Evolutionary conservation across 2,113 vertebrate species (phyloP).

Genomic region (Petromus typicus): DNA sequence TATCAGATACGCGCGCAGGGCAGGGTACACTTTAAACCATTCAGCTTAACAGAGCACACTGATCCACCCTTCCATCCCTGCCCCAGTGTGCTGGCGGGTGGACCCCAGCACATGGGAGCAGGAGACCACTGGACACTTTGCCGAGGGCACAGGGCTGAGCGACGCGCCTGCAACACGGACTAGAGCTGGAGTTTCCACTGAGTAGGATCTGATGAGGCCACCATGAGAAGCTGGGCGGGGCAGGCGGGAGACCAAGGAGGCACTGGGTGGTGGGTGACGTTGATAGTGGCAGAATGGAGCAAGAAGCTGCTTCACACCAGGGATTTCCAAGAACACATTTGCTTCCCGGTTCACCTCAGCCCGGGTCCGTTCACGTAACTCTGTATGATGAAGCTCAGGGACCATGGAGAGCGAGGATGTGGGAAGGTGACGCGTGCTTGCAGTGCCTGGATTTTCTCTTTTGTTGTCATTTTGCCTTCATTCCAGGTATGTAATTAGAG

Average conservation of each 20-base stretch:
- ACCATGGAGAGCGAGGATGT: background rate
- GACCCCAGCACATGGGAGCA: background rate
- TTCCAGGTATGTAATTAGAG: constrained; percentile 73
- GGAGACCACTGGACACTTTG: background rate
- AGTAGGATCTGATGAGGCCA: background rate
- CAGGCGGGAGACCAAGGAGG: background rate
- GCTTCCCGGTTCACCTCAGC: background rate
- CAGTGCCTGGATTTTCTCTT: background rate
- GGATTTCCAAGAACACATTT: background rate
- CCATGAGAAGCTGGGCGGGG: background rate
- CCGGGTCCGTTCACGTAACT: background rate
- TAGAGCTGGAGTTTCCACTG: background rate
- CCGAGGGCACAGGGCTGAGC: background rate
- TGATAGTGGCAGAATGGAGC: background rate
- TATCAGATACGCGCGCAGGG: background rate
- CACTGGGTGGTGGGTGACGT: background rate
- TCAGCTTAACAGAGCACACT: constrained; percentile 34
- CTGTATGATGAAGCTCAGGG: background rate
- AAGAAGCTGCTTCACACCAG: background rate
- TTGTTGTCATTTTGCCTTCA: constrained; percentile 67
- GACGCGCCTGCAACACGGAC: background rate
- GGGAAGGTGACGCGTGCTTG: constrained; percentile 9
- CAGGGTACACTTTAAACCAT: background rate
- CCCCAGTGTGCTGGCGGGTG: background rate
- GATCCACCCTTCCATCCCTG: background rate